Base-by-base conservation (phyloP, 2,888 invertebrate species). In the Atherix ibis region DNA sequence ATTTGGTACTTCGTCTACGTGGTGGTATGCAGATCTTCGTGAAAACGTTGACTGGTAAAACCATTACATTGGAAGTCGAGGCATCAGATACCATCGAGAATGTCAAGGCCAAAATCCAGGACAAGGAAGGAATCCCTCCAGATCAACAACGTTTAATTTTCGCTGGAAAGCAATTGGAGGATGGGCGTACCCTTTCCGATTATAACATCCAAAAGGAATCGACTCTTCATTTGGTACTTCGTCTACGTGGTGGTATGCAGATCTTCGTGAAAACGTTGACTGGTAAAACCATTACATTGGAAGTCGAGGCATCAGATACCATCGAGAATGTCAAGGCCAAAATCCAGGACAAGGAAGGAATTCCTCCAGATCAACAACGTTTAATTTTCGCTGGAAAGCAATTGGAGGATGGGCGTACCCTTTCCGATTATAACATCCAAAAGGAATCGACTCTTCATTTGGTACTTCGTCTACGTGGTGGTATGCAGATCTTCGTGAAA, bases 181-280 rank as follows among this genome's bases (percentile, higher is more conserved):
- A 37, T 27, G 37, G 37, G 16, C 37, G 37, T 17, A 37, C 29
- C 42, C 35, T 47, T 28, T 46, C 46, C 5, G 46, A 47, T 18
- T 47, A 47, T 30, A 47, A 47, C 32, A 47, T 47, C 24, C 46
- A 47, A 10, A 47, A 47, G 27, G 46, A 47, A 30, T 47, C 46
- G 0, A 47, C 46, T 0, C 41, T 47, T 12, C 46, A 47, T n/a
- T 44, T 47, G 34, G 46, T 47, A 4, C 32, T 47, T 6, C 44
- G 46, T 40, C 41, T 46, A 0, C 43, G 46, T 30, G 46, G 46
- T 31, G 46, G 46, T 35, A 53, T 52, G 52, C 53, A 52, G 42
- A 52, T 52, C 44, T 52, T 52, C 40, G 51, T 52, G 10, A 51
- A 51, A 32, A 51, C 51, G 8, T 43, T 50, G 34, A 50, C 50